Conservation (phyloP, 2,888 invertebrate species). For the Lysandra coridon region DNA sequence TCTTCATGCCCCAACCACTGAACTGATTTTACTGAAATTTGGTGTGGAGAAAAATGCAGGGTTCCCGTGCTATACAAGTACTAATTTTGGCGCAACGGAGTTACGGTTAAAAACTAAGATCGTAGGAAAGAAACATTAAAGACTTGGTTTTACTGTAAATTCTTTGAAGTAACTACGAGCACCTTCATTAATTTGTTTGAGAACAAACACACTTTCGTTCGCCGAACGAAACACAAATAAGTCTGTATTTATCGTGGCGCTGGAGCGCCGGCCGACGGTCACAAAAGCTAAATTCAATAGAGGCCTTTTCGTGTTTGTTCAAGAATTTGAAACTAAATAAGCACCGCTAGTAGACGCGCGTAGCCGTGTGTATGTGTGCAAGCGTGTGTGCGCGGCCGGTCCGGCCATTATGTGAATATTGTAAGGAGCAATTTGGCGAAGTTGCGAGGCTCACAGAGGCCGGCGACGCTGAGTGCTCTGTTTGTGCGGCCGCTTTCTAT, state of each 20-base stretch:
- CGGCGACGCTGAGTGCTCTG: constrained; percentile 2
- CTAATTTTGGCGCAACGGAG: too few species aligned
- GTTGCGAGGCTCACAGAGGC: background rate
- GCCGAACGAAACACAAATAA: background rate
- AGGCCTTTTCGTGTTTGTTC: constrained; percentile 17
- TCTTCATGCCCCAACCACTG: too few species aligned
- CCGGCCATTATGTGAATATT: constrained; percentile 24
- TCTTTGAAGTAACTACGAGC: background rate
- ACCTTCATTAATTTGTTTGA: background rate
- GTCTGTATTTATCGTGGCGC: constrained; percentile 2
- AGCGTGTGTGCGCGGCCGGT: constrained; percentile 21
- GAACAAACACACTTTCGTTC: constrained; percentile 3
- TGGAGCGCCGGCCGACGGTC: background rate
- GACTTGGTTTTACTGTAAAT: background rate
- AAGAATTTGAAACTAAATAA: constrained; percentile 15
- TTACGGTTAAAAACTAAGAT: too few species aligned
- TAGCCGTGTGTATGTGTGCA: constrained; percentile 22
- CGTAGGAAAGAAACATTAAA: background rate
- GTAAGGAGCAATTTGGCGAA: constrained; percentile 25
- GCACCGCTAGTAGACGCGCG: constrained; percentile 34
- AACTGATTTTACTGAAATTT: too few species aligned
- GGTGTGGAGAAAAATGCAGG: too few species aligned
- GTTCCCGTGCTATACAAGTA: too few species aligned
- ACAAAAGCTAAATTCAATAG: constrained; percentile 3
- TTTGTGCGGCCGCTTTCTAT: background rate